Evolutionary conservation across 2,113 vertebrate species (phyloP), one percentile per base, ranked within the genome.

Genomic region (Saguinus imperator): DNA sequence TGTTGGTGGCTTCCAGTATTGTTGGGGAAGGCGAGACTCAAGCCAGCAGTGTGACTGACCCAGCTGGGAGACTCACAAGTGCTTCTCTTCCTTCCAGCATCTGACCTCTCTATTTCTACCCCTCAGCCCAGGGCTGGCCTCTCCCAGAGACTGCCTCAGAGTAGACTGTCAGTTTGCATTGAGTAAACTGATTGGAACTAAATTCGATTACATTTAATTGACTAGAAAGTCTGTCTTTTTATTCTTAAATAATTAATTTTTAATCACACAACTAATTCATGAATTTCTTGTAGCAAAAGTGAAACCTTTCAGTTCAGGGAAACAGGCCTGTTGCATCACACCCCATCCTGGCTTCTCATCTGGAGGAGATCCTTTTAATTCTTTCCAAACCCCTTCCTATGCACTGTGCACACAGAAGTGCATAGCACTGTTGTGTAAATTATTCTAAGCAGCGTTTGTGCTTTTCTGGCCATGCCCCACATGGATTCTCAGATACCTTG

Each of bases 241-340:
- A 73, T 94, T 72, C 73, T 73, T 61, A 82, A 91, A 87, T 50
- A 37, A 61, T 58, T 87, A 48, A 72, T 79, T 87, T 95, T 97
- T 76, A 85, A 88, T 94, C 84, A 13, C 25, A 83, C 57, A 94
- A 37, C 35, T 43, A 75, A 29, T 87, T 91, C 37, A 72, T 75
- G 8, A 82, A 82, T 70, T 81, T 66, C 86, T 70, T 40, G 14
- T 52, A 75, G 88, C 48, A 45, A 76, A 86, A 87, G 58, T 58
- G 66, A 95, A 89, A 81, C 40, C 50, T 77, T 64, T 68, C 50
- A 76, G 72, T 80, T 45, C 68, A 75, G 29, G 23, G 80, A 27
- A 89, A 64, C 23, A 55, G 55, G 35, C 29, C 25, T 0, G 0
- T 35, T 50, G 35, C 23, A 7, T 72, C 77, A 37, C 17, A 58